Base-by-base conservation (phyloP, 2,113 vertebrate genomes). In the Nibea coibor region DNA sequence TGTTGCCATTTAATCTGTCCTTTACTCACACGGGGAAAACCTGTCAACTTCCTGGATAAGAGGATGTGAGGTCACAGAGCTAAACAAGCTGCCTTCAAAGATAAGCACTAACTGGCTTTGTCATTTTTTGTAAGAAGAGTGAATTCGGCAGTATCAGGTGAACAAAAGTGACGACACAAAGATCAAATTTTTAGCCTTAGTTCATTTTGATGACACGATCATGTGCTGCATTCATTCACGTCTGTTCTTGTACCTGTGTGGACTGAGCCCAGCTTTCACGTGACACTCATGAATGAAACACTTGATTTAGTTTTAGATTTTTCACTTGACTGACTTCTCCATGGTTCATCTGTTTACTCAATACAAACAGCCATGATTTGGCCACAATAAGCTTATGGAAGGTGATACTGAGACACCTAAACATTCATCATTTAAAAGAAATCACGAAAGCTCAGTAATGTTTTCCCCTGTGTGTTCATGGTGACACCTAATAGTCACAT, bases 31-130 rank as follows among this genome's bases (percentile, higher is more conserved):
- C 1, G 35, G 63, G n/a, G 42, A 70, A 67, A 80, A 82, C 65
- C 65, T 76, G 67, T 86, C 70, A 73, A 51, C 63, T 53, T 87
- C 79, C 82, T 57, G 79, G 24, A 63, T 50, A 22, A 72, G 50
- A 85, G 80, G 86, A 86, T 78, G 76, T 75, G 28, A 73, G 71
- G 67, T 81, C 71, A 81, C 31, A 72, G 62, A 62, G 45, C 57
- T 24, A 79, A 81, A 81, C 64, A 85, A 78, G 62, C 76, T 84
- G 85, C 63, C 24, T 61, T 19, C 69, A 22, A 53, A 83, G 80
- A 90, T 86, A 81, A 85, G 68, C 70, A 63, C 16, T 4, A 4
- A 39, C 26, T 39, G 20, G 43, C 42, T 11, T 43, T 12, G 11
- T 42, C 42, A 43, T 45, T 14, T 39, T 43, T 43, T 43, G 42